phyloP scores from a whole-genome alignment of 2,888 invertebrate species.

The Callyntrura guangdongensis region DNA sequence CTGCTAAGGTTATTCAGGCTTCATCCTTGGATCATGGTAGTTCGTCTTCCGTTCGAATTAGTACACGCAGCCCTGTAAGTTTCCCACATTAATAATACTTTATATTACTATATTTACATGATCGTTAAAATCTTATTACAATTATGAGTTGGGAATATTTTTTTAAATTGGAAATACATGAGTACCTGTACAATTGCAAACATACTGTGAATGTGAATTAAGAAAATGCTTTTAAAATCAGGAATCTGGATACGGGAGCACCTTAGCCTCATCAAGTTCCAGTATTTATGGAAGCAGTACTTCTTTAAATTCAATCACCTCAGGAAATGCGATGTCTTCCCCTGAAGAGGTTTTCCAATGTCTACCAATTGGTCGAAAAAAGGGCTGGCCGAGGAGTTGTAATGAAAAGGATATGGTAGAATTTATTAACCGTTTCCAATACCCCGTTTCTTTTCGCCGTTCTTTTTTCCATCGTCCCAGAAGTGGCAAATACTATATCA shows the following conservation, averaged over 20 bases:
- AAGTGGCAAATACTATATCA: slow-evolving; percentile 63
- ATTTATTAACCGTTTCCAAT: slow-evolving; percentile 30
- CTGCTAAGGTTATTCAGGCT: no score
- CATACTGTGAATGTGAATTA: not conserved
- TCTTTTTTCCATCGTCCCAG: slow-evolving; percentile 33
- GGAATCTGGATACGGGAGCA: not conserved
- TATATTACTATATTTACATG: no score
- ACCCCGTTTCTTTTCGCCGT: not conserved
- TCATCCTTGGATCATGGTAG: no score
- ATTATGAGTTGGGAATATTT: no score
- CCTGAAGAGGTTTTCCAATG: not conserved
- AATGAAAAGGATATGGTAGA: slow-evolving; percentile 46
- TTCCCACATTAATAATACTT: no score
- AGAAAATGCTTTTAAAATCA: not conserved
- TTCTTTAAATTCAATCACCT: not conserved
- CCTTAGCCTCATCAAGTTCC: not conserved
- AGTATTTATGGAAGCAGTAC: no score
- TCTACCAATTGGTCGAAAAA: not conserved
- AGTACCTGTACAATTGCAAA: no score
- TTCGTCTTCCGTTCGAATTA: no score
- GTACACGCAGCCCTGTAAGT: no score
- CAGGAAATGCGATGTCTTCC: not conserved
- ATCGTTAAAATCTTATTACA: no score
- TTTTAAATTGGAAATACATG: no score
- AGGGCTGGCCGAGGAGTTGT: not conserved